phyloP scores from a whole-genome alignment of 2,888 invertebrate genomes.

The Tribolium freemani region DNA sequence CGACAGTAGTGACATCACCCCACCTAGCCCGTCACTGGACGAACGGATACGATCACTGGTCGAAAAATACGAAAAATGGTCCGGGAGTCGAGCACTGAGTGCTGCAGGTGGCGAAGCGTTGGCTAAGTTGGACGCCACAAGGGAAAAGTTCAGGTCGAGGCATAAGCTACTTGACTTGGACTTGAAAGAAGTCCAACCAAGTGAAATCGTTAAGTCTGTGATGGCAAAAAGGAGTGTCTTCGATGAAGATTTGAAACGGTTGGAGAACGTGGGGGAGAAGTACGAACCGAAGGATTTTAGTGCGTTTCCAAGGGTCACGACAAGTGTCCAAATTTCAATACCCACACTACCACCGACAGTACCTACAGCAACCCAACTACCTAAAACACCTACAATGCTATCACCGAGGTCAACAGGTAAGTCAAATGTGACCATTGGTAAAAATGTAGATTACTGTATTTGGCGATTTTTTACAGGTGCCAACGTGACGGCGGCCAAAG shows the following conservation, averaged over 20 bases:
- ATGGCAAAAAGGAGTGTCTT: constrained; percentile 94
- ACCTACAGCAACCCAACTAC: constrained; percentile 49
- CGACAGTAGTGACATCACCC: constrained; percentile 75
- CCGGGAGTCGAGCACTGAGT: constrained; percentile 76
- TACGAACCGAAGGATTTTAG: constrained; percentile 78
- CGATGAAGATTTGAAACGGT: constrained; percentile 94
- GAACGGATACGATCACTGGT: constrained; percentile 93
- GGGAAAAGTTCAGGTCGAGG: constrained; percentile 73
- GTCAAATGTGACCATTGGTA: neutral
- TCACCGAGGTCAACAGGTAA: constrained; percentile 63
- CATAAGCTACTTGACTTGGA: constrained; percentile 86
- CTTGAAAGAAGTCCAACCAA: constrained; percentile 79
- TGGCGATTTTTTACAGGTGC: constrained; percentile 49
- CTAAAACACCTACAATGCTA: constrained; percentile 63
- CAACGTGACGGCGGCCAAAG: constrained; percentile 68
- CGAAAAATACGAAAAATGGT: constrained; percentile 94
- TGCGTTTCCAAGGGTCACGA: constrained; percentile 19
- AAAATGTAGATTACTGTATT: neutral
- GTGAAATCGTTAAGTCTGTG: constrained; percentile 93
- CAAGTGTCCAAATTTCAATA: constrained; percentile 31
- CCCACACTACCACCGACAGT: constrained; percentile 44
- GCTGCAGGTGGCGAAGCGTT: constrained; percentile 72
- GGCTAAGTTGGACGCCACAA: constrained; percentile 70
- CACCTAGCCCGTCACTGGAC: constrained; percentile 85
- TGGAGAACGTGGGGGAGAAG: constrained; percentile 89